A percentile compares a stretch with the other conserved stretches of the same genome.
phyloP scores from a whole-genome alignment of 1,140 invertebrate species.

The Brachionus koreanus region DNA sequence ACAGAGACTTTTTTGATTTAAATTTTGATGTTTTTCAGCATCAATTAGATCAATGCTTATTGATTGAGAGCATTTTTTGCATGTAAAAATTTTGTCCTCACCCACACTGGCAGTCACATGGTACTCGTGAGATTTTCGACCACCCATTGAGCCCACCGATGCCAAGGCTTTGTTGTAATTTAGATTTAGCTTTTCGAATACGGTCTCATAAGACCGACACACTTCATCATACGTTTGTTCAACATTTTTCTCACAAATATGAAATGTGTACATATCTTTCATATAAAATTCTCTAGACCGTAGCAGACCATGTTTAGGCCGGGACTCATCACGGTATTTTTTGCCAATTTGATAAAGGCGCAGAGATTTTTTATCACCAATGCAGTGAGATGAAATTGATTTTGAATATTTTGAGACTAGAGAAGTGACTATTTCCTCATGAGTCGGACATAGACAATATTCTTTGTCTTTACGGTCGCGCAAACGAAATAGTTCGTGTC shows the following conservation, averaged over 20 bases:
- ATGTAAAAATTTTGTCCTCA: constrained; percentile 71
- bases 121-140: constrained; percentile 76
- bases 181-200: constrained; percentile 59
- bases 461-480: constrained; percentile 69
- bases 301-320: constrained; percentile 74
- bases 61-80: constrained; percentile 59
- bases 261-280: constrained; percentile 90
- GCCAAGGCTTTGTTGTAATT: constrained; percentile 64
- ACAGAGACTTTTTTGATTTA: not conserved
- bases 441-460: constrained; percentile 77
- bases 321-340: constrained; percentile 83
- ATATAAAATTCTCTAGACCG: constrained; percentile 80
- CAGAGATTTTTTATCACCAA: constrained; percentile 68
- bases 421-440: constrained; percentile 75
- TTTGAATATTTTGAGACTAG: constrained; percentile 64
- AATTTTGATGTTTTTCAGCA: constrained; percentile 35
- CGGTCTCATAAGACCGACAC: constrained; percentile 66
- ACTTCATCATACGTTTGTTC: constrained; percentile 68
- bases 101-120: constrained; percentile 70
- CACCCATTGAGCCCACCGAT: constrained; percentile 73
- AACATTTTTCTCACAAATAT: constrained; percentile 64
- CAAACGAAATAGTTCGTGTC: constrained; percentile 66
- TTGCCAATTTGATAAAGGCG: constrained; percentile 76
- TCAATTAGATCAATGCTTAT: constrained; percentile 62
- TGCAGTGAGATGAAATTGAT: constrained; percentile 53